Base-by-base conservation (phyloP, 2,888 invertebrate genomes). In the Pyrochroa serraticornis region DNA sequence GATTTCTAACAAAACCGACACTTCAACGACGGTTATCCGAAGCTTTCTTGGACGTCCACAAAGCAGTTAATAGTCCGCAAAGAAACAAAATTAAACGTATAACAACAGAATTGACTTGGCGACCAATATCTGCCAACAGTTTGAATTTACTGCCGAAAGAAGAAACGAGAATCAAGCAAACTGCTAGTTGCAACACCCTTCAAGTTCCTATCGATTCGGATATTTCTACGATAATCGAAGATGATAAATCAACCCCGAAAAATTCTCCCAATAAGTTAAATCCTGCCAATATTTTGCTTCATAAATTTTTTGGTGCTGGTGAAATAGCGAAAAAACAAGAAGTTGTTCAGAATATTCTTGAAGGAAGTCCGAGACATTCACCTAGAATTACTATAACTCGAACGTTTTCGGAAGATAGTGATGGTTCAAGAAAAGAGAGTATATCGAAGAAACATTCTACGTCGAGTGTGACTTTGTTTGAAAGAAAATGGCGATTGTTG, bases 371-470 rank as follows among this genome's bases (percentile, higher is more conserved):
- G 2, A 72, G 71, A 55, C 68, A 62, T 58, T 89, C 89, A 6
- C 90, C 90, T 0, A 82, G 86, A 50, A 90, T 90, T 52, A 83
- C 89, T 6, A 89, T 90, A 63, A 90, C 90, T 0, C 80, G 89
- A 44, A 89, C 90, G 1, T 86, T 85, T 81, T 89, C 89, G 10
- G 89, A 89, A 70, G 89, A 90, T 71, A 87, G 87, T 69, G 88
- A 87, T 60, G 69, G 68, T 12, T 74, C 79, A 7, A 79, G 79
- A 0, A 68, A 69, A 12, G 77, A 76, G 12, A 63, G 66, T 12
- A 74, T 78, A 9, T 73, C 70, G 12, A 75, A 74, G 58, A 75
- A 73, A 54, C 79, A 78, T 59, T 79, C 80, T 44, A 72, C 76
- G n/a, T 80, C 81, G 0, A 75, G 77, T 2, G 77, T 77, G 1